phyloP scores from a whole-genome alignment of 2,888 invertebrate species.

The Dynastes hyllus region DNA sequence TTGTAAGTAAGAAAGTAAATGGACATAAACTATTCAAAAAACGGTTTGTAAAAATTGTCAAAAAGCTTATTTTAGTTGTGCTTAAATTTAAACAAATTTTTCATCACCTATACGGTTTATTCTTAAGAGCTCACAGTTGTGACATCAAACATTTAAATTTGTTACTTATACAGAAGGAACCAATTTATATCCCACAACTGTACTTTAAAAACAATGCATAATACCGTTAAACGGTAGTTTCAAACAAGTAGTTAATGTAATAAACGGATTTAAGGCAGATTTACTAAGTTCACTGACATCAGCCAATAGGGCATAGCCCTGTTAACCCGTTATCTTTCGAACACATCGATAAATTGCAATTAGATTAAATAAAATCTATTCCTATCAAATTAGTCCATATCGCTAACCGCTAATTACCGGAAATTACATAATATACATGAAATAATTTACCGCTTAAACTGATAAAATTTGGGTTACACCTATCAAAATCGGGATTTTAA shows the following conservation, averaged over 20 bases:
- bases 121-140: too few relatives aligned
- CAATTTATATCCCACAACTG: too few relatives aligned
- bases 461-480: conserved; percentile 53
- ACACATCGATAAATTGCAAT: background rate
- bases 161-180: too few relatives aligned
- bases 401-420: conserved; percentile 6
- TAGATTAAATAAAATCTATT: background rate
- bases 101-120: too few relatives aligned
- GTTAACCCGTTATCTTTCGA: conserved; percentile 50
- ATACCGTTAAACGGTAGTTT: background rate
- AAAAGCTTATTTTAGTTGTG: too few relatives aligned
- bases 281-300: conserved; percentile 52
- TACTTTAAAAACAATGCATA: background rate
- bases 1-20: conserved; percentile 40
- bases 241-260: conserved; percentile 20
- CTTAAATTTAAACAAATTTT: too few relatives aligned
- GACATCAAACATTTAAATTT: too few relatives aligned
- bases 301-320: conserved; percentile 48
- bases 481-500: conserved; percentile 52
- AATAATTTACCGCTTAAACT: conserved; percentile 14
- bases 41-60: too few relatives aligned
- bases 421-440: background rate
- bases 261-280: conserved; percentile 24
- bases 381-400: background rate
- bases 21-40: too few relatives aligned